A percentile compares a stretch with the other conserved stretches of the same genome.
These are phyloP conservation scores for Saccopteryx bilineata DNA, from an alignment of 2,113 vertebrate genomes.

Conservation along the genomic window DNA sequence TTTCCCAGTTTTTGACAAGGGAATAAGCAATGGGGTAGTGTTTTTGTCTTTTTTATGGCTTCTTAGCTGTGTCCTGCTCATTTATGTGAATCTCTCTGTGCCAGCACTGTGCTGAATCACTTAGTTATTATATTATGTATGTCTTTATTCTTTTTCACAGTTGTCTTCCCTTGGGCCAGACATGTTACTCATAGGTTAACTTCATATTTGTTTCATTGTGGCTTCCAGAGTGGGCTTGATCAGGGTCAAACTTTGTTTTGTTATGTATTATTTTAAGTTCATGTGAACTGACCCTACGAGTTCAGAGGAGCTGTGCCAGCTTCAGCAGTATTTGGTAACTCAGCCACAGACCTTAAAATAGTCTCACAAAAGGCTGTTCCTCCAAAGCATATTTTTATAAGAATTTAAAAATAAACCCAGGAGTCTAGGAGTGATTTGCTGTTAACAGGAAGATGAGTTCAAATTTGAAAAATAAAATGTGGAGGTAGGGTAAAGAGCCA, in stretches of 20 bases:
- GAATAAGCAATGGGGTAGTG: not conserved
- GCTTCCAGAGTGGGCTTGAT: not conserved
- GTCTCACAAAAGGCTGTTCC: constrained; percentile 72
- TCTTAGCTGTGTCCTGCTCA: not conserved
- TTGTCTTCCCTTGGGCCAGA: not conserved
- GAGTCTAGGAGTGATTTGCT: constrained; percentile 62
- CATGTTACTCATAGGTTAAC: not conserved
- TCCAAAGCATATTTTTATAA: constrained; percentile 76
- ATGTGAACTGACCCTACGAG: constrained; percentile 69
- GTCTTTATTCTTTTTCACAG: not conserved
- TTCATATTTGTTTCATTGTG: not conserved
- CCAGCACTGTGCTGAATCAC: not conserved
- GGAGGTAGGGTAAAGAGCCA: not conserved
- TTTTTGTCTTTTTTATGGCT: not conserved
- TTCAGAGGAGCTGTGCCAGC: constrained; percentile 58
- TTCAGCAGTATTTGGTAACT: constrained; percentile 67
- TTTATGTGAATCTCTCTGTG: not conserved
- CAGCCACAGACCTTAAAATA: constrained; percentile 73
- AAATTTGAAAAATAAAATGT: constrained; percentile 67
- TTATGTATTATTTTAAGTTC: constrained; percentile 55
- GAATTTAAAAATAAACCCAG: constrained; percentile 73
- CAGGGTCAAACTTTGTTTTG: constrained; percentile 9
- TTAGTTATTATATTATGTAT: not conserved
- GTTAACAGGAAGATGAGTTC: constrained; percentile 74
- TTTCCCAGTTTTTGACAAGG: not conserved